Evolutionary conservation across 2,888 invertebrate species (phyloP), one percentile per base, ranked within the genome.

Genomic region (Gymnoscelis rufifasciata): DNA sequence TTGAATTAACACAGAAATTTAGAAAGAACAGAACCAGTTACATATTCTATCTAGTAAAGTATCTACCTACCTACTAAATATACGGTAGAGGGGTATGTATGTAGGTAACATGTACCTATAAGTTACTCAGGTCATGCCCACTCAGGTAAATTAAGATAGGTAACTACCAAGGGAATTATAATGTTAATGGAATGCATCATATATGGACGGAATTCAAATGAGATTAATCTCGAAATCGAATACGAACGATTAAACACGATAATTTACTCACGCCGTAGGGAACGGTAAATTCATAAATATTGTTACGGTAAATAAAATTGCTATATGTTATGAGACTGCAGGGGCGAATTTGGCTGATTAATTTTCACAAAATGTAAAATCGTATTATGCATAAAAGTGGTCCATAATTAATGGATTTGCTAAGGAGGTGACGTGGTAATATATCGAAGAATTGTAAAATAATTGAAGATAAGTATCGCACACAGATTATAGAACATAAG

Each of bases 181-280:
- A 12, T 37, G 8, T 6, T 14, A 30, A 30, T 12, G 15, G 37
- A 38, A 47, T 45, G 10, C 10, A 31, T 33, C 28, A 37, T 30
- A 37, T 26, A 38, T 26, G 36, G 5, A 29, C 36, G 7, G 43
- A 36, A 43, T 43, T 23, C 29, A 29, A 48, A 48, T 43, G 43
- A 40, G 35, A 14, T 19, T 40, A 36, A 43, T 42, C 38, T 29
- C 40, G 26, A 12, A 43, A 37, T 43, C 43, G 40, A 41, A 40
- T 31, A n/a, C 35, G 11, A 11, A 31, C 49, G 49, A 49, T 43
- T 44, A 44, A 43, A 44, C 39, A 39, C 33, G 33, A 27, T 49
- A 49, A 49, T 49, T 49, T 49, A 49, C 49, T 44, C 33, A 13
- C 10, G 39, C 49, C 44, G 41, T 44, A 13, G 49, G 49, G 49